Evolutionary conservation across 2,797 vertebrate genomes (phyloP), one percentile per base, ranked within the genome.

Genomic region (Sebastiscus albofasciatus): DNA sequence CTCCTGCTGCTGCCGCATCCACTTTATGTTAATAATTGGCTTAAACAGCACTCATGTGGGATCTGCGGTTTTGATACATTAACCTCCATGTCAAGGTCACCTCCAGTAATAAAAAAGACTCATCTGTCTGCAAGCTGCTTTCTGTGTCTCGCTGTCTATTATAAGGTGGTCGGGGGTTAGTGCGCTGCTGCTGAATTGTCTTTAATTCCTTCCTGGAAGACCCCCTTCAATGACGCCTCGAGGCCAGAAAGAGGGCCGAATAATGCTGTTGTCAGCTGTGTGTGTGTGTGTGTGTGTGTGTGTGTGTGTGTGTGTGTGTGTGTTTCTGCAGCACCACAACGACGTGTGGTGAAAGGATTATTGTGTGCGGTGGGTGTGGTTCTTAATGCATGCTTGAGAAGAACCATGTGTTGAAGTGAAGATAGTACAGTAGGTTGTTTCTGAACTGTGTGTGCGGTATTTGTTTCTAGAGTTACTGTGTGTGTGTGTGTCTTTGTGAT

Each of bases 331-430:
- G 65, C 70, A 52, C 49, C n/a, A 55, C 42, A 75, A 66, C 33
- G 6, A 26, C 4, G 24, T 72, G 87, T 61, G 79, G 62, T 71
- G 49, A 75, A 71, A 42, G 75, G 79, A 84, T 90, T 82, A 86
- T 64, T 76, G 72, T 46, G 58, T 46, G 75, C 14, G 65, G 85
- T 89, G 91, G 92, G 90, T 87, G 92, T 87, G 87, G 86, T 71
- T 78, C 72, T 49, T 68, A 26, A 79, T 88, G 80, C 79, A 74
- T 46, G 75, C 82, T 82, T 77, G 71, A 90, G 81, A 84, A 58
- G 75, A 92, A 68, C 82, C 90, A 86, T 90, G 89, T 92, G 86
- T 83, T 83, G 78, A 80, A 74, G 1, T 33, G 66, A 72, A 90
- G 87, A 88, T 90, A 86, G 81, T 54, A 76, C 71, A 72, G 72